Conservation (phyloP, 2,888 invertebrate species). For the Eupsilia transversa region DNA sequence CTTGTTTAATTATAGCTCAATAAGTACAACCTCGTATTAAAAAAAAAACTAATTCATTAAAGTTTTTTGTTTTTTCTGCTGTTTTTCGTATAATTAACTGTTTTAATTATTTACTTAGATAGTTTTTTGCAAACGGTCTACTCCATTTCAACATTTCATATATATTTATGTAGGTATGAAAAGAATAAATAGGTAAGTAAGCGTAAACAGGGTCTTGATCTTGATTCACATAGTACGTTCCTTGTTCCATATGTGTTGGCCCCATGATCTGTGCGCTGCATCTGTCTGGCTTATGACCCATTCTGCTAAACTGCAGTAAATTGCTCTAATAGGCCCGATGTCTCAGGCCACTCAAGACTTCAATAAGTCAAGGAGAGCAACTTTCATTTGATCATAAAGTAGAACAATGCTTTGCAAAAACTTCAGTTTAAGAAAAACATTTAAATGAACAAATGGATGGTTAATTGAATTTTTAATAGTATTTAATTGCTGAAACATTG, state of each 20-base stretch:
- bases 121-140: background rate
- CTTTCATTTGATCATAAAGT: slow-evolving; percentile 48
- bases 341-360: slow-evolving; percentile 17
- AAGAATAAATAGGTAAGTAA: background rate
- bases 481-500: slow-evolving; percentile 18
- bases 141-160: background rate
- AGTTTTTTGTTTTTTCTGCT: too few species aligned
- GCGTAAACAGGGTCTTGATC: background rate
- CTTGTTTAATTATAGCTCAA: background rate
- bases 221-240: background rate
- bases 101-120: background rate
- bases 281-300: slow-evolving; percentile 59
- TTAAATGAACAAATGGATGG: slow-evolving; percentile 26
- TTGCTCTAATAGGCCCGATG: slow-evolving; percentile 51
- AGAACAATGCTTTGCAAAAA: slow-evolving; percentile 40
- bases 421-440: slow-evolving; percentile 6
- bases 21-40: background rate
- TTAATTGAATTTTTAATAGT: slow-evolving; percentile 9
- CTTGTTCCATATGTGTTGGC: slow-evolving; percentile 5
- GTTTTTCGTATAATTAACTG: too few species aligned
- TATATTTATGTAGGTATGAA: too few species aligned
- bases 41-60: too few species aligned
- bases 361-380: slow-evolving; percentile 51
- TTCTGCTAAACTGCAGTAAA: slow-evolving; percentile 56
- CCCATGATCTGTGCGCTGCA: slow-evolving; percentile 27